Evolutionary conservation across 2,797 vertebrate species (phyloP), one percentile per base, ranked within the genome.

Genomic region (Sandelia bainsii): DNA sequence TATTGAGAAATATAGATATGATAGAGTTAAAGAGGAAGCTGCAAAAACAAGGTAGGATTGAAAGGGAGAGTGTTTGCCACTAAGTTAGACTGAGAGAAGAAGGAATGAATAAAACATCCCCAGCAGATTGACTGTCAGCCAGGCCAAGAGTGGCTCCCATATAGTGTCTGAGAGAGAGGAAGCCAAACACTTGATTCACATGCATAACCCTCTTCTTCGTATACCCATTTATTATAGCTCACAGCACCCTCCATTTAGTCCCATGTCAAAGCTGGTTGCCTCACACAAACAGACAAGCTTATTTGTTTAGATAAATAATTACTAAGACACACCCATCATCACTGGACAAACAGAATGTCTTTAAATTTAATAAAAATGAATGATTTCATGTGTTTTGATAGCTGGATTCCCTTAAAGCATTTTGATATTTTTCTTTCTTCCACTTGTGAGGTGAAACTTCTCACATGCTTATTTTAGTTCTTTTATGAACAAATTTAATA

Each of bases 221-320:
- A 74, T 50, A 74, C 60, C 68, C 51, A 66, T 79, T 75, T 79
- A 76, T 80, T 81, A 81, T n/a, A 69, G 57, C 79, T 74, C 20
- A 45, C 72, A 71, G 81, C 82, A 68, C 72, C 17, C 77, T 79
- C 77, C 73, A 85, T 87, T 87, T 84, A 79, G 73, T 73, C 52
- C 64, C 65, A 71, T 64, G 68, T 86, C 79, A 76, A 51, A 75
- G 57, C 72, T 22, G 22, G 32, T 75, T 76, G 66, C 68, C 62
- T 86, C 77, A 77, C 66, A 51, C 81, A 85, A 80, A 75, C 81
- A 81, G 80, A 82, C 81, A 79, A 63, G 51, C 72, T 74, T 78
- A 82, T 88, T 89, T 85, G 83, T 89, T 77, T 80, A 69, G 64
- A 78, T 89, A 69, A 88, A 88, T 88, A 85, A 87, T 88, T 87